Evolutionary conservation across 2,888 invertebrate genomes (phyloP).

Genomic region (Drosophila engyochracea): DNA sequence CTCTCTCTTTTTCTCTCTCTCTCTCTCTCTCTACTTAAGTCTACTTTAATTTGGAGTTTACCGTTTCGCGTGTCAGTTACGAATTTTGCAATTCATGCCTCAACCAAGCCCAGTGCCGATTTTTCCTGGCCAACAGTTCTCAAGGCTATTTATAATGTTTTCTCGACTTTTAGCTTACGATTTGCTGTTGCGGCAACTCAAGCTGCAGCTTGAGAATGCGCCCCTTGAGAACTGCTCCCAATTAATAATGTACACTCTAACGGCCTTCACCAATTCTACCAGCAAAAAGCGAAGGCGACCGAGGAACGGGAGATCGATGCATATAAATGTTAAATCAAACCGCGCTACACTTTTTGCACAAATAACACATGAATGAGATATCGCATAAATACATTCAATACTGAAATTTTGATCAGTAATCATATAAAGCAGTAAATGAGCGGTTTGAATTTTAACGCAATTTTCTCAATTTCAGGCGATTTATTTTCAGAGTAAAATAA

Average conservation of each 20-base stretch:
- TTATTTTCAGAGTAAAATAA: not conserved
- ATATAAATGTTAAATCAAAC: conserved; percentile 15
- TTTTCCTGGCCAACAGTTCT: conserved; percentile 31
- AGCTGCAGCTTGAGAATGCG: conserved; percentile 36
- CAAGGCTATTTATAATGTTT: conserved; percentile 59
- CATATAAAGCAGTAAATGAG: not conserved
- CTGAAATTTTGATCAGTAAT: not conserved
- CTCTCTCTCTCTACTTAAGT: not conserved
- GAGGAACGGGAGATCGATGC: conserved; percentile 23
- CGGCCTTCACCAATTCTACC: conserved; percentile 47
- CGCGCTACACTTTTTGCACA: not conserved
- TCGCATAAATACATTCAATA: not conserved
- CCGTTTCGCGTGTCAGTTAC: conserved; percentile 62
- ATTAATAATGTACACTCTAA: conserved; percentile 58
- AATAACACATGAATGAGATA: not conserved
- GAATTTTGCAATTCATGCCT: conserved; percentile 64
- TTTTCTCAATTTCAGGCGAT: too few relatives aligned
- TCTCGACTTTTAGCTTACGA: conserved; percentile 44
- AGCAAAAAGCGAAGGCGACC: conserved; percentile 1
- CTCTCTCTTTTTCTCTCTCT: not conserved
- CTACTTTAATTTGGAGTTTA: conserved; percentile 48
- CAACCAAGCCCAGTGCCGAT: conserved; percentile 35
- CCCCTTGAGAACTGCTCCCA: conserved; percentile 61
- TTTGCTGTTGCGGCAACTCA: conserved; percentile 21
- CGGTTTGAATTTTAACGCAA: too few relatives aligned